Evolutionary conservation across 2,113 vertebrate species (phyloP), one percentile per base, ranked within the genome.

Genomic region (Sapayoa aenigma): DNA sequence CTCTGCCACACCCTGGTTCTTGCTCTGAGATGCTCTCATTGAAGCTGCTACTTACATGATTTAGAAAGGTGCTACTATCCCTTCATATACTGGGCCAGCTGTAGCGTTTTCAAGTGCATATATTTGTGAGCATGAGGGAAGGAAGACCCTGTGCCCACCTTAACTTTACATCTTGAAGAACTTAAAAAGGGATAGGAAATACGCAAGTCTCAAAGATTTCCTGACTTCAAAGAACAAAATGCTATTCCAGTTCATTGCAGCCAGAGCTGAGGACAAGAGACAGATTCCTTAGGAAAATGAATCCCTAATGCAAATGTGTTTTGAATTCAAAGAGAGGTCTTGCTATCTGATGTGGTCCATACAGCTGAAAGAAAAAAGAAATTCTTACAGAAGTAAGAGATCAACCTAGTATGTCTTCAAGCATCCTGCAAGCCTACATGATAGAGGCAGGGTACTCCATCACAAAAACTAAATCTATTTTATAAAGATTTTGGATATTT

Each of bases 1-100:
- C 9, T 35, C 5, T 1, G 0, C 11, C 8, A 11, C 1, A 2
- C 14, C 23, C 30, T 67, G 35, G 9, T 50, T 73, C 39, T 62
- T 77, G 25, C 11, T 58, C 39, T 68, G 44, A 66, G 39, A 52
- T 67, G 35, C 21, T 84, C 11, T 68, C 37, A 24, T 3, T 68
- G 33, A 88, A 58, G 23, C 37, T 52, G 6, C 56, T 89, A 15
- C 46, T 93, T 47, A 44, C 5, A 37, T 23, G 10, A 65, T 58
- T 72, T 86, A 84, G 69, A 71, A 74, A 77, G 49, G 5, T 53
- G 15, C 15, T 53, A 22, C 15, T 52, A 25, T 20, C 6, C 14
- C 17, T 69, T 60, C 27, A 24, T 28, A 33, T 27, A 53, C 41
- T 33, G 9, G 9, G 39, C 9, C 27, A 63, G 24, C 4, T 84